phyloP scores from a whole-genome alignment of 2,888 invertebrate genomes.

The Apamea epomidion region DNA sequence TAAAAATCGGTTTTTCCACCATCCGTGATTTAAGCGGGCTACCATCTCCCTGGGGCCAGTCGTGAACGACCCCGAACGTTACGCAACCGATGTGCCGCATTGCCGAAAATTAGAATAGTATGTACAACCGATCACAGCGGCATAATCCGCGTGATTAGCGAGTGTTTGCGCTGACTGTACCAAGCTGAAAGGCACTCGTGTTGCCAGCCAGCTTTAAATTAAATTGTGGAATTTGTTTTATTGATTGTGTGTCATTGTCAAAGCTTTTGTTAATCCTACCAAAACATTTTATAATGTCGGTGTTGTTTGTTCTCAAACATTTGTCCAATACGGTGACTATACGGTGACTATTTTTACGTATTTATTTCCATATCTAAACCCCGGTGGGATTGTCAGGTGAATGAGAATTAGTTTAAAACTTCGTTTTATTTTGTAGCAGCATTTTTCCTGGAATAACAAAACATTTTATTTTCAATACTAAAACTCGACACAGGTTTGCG shows the following conservation, averaged over 20 bases:
- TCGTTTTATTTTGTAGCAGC: not conserved
- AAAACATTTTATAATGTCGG: slow-evolving; percentile 10
- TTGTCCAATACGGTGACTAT: not conserved
- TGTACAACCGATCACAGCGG: slow-evolving; percentile 51
- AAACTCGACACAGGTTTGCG: slow-evolving; percentile 27
- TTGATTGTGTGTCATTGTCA: slow-evolving; percentile 29
- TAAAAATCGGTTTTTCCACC: slow-evolving; percentile 23
- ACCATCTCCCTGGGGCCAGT: slow-evolving; percentile 23
- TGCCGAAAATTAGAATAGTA: slow-evolving; percentile 56
- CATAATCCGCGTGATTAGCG: slow-evolving; percentile 55
- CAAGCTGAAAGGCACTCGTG: slow-evolving; percentile 13
- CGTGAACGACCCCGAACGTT: slow-evolving; percentile 36
- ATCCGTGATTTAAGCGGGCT: slow-evolving; percentile 10
- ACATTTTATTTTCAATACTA: slow-evolving; percentile 24
- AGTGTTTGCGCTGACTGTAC: slow-evolving; percentile 50
- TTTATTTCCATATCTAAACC: slow-evolving; percentile 14
- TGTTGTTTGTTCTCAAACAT: slow-evolving; percentile 3
- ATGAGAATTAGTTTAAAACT: slow-evolving; percentile 26
- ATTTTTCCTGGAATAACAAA: slow-evolving; percentile 23
- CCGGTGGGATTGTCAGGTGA: not conserved
- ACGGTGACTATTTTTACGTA: not conserved
- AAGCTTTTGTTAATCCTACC: slow-evolving; percentile 29
- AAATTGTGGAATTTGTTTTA: slow-evolving; percentile 40
- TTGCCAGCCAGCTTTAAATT: slow-evolving; percentile 27
- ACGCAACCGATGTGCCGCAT: slow-evolving; percentile 60